Evolutionary conservation across 1,140 invertebrate species (phyloP).

Genomic region (Steinernema feltiae): DNA sequence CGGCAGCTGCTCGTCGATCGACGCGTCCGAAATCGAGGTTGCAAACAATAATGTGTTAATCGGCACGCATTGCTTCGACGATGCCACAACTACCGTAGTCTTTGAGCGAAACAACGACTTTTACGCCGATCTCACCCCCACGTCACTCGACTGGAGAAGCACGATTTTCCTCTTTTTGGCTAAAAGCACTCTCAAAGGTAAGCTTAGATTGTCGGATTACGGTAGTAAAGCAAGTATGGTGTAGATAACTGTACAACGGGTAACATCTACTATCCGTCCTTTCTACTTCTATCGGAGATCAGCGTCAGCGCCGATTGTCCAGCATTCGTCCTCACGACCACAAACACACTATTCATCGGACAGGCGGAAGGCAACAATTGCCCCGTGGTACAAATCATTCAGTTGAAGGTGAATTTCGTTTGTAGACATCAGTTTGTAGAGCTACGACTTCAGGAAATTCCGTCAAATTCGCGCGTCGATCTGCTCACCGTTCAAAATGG

Average conservation of each 20-base stretch:
- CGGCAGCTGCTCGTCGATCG: neutral
- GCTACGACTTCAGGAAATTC: neutral
- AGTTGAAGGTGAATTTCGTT: neutral
- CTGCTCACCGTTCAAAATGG: neutral
- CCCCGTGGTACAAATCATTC: neutral
- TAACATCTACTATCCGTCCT: neutral
- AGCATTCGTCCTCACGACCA: neutral
- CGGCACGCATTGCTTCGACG: neutral
- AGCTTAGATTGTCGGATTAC: neutral
- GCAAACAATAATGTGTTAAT: neutral
- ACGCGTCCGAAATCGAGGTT: neutral
- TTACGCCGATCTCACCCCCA: no score
- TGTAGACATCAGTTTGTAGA: neutral
- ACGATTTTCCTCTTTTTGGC: neutral
- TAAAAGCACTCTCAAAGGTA: neutral
- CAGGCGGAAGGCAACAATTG: neutral
- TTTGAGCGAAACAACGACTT: neutral
- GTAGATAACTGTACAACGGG: neutral
- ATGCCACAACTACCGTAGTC: neutral
- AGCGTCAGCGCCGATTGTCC: neutral
- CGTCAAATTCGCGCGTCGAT: neutral
- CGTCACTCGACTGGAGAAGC: neutral
- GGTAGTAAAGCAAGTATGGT: neutral
- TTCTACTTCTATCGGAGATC: neutral
- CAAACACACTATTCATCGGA: neutral